These are phyloP conservation scores for Cheilosia impressa DNA, from an alignment of 2,888 invertebrate genomes.

Conservation along the genomic window DNA sequence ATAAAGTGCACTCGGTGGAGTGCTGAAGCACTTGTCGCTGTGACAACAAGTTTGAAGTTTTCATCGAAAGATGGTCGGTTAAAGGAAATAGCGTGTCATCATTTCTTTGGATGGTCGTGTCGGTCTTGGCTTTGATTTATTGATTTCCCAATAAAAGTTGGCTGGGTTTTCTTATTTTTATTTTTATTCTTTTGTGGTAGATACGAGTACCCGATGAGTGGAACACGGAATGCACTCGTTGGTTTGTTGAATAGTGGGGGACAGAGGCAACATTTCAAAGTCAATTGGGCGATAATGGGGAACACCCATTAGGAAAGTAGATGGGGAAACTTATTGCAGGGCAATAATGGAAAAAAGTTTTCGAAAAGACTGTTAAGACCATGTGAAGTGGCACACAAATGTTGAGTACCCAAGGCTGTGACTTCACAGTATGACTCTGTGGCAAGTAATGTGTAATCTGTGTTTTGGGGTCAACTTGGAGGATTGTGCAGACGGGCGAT, in stretches of 20 bases:
- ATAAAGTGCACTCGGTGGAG: constrained; percentile 48
- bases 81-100: constrained; percentile 48
- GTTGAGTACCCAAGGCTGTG: neutral
- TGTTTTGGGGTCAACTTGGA: no score
- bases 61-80: constrained; percentile 10
- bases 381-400: neutral
- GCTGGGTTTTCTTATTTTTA: neutral
- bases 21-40: constrained; percentile 34
- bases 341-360: constrained; percentile 4
- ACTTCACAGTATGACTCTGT: no score
- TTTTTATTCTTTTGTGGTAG: neutral
- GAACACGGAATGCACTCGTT: constrained; percentile 19
- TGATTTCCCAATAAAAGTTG: constrained; percentile 41
- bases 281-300: constrained; percentile 39
- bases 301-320: constrained; percentile 29
- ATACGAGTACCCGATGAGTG: neutral
- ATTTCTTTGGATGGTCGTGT: constrained; percentile 42
- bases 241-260: constrained; percentile 1
- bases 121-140: constrained; percentile 67
- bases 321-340: constrained; percentile 28
- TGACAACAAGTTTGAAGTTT: constrained; percentile 59
- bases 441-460: no score
- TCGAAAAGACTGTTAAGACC: neutral
- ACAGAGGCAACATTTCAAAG: constrained; percentile 38
- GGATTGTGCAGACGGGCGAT: no score